Evolutionary conservation across 2,888 invertebrate genomes (phyloP), one percentile per base, ranked within the genome.

Genomic region (Agonopterix arenella): DNA sequence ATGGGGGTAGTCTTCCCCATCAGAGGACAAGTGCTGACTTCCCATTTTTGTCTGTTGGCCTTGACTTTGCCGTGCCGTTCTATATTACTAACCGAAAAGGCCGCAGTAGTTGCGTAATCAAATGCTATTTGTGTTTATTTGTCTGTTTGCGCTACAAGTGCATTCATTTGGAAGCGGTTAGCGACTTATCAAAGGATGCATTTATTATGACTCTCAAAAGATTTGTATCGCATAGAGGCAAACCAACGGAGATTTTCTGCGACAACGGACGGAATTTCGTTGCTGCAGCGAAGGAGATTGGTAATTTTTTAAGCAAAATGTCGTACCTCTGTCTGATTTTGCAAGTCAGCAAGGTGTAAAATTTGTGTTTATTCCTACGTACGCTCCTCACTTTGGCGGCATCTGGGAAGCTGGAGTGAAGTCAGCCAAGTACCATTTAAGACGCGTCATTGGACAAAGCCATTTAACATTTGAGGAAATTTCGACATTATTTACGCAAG

Each of bases 241-340:
- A 56, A 44, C 68, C 69, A 10, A 9, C 36, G 10, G 64, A 65
- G 43, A 57, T 71, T 11, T 66, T 57, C 48, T 59, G 52, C 11
- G 68, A 70, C 38, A 67, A 66, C 49, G 69, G 67, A 0, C 54
- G 58, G 0, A 66, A 60, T 45, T 66, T 66, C 50, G 60, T 64
- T 1, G 64, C 57, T 0, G 60, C 61, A 1, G 54, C 55, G 16
- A 64, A 60, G 18, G 62, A 64, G 16, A 11, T 66, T 16, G 46
- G 46, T 9, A 4, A 36, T 11, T 62, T 68, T 54, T 40, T 60
- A 28, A 57, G 18, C 8, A 11, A n/a, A 52, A 55, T 43, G 0
- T 13, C 4, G n/a, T 50, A 1, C 11, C 44, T 36, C 11, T 64
- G 10, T 45, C 44, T 56, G 59, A 63, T 10, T 60, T 62, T 58